These are phyloP conservation scores for Lithodes maja DNA, from an alignment of 2,888 invertebrate genomes.

Conservation along the genomic window DNA sequence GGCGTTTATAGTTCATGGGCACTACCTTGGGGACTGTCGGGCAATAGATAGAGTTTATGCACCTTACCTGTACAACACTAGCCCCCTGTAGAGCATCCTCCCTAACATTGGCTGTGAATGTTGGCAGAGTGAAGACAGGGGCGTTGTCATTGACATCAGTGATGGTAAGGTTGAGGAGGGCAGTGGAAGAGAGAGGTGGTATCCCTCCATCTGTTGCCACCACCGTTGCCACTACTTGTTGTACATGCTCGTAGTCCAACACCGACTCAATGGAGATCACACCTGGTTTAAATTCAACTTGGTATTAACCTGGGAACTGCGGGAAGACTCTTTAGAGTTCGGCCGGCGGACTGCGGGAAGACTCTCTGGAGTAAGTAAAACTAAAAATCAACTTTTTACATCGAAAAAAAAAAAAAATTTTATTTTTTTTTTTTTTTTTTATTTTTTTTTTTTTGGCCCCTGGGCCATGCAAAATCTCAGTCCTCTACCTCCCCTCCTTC, in stretches of 20 bases:
- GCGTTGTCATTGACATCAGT: slow-evolving; percentile 92
- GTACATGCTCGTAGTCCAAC: slow-evolving; percentile 89
- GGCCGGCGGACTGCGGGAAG: too few relatives aligned
- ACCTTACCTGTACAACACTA: slow-evolving; percentile 41
- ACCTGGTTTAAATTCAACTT: slow-evolving; percentile 78
- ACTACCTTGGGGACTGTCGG: too few relatives aligned
- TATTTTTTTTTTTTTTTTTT: too few relatives aligned
- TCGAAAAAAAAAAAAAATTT: too few relatives aligned
- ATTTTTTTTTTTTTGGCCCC: too few relatives aligned
- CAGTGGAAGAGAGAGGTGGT: slow-evolving; percentile 66
- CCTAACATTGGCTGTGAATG: slow-evolving; percentile 71
- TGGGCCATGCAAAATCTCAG: too few relatives aligned
- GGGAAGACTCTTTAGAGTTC: too few relatives aligned
- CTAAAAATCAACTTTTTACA: too few relatives aligned
- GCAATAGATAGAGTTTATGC: background rate
- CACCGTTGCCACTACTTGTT: slow-evolving; percentile 85
- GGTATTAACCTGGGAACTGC: too few relatives aligned
- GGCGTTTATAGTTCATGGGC: too few relatives aligned
- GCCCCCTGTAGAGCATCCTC: slow-evolving; percentile 39
- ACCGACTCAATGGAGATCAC: slow-evolving; percentile 89
- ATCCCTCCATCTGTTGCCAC: slow-evolving; percentile 71
- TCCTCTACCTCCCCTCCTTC: too few relatives aligned
- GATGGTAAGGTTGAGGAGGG: slow-evolving; percentile 81
- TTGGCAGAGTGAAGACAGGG: slow-evolving; percentile 84
- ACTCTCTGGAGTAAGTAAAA: too few relatives aligned